phyloP scores from a whole-genome alignment of 2,113 vertebrate species.

The Ondatra zibethicus region DNA sequence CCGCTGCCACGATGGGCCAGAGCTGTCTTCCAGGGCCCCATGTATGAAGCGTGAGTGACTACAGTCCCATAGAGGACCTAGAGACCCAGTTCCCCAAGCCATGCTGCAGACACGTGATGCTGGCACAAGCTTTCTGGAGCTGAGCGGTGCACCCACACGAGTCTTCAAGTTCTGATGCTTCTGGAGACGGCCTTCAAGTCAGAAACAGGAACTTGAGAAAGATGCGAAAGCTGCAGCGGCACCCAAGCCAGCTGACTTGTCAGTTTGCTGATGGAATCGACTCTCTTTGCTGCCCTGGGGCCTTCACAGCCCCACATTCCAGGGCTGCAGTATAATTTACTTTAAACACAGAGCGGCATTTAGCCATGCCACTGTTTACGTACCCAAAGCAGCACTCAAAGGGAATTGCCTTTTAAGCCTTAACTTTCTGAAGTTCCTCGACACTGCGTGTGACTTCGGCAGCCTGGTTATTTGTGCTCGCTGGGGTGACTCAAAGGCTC shows the following conservation, averaged over 20 bases:
- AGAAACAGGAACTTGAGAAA: slow-evolving; percentile 24
- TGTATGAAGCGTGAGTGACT: neutral
- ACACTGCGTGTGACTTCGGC: slow-evolving; percentile 41
- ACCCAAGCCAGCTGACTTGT: slow-evolving; percentile 14
- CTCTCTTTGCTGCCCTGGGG: slow-evolving; percentile 49
- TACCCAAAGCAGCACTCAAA: slow-evolving; percentile 71
- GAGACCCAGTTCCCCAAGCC: neutral
- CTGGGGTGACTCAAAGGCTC: neutral
- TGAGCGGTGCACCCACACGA: neutral
- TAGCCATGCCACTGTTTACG: slow-evolving; percentile 72
- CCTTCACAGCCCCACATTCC: slow-evolving; percentile 63
- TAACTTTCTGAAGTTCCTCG: slow-evolving; percentile 63
- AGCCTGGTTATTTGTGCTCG: slow-evolving; percentile 21
- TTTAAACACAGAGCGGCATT: slow-evolving; percentile 76
- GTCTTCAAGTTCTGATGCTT: neutral
- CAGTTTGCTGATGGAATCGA: slow-evolving; percentile 58
- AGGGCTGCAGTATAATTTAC: slow-evolving; percentile 72
- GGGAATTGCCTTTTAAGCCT: slow-evolving; percentile 69
- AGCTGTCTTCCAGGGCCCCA: neutral
- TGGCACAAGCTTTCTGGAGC: neutral
- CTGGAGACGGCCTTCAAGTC: neutral
- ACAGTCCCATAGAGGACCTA: neutral
- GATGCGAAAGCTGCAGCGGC: neutral
- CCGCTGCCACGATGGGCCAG: neutral
- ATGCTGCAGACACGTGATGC: neutral